Evolutionary conservation across 2,797 vertebrate genomes (phyloP).

Genomic region (Sebastes steindachneri): DNA sequence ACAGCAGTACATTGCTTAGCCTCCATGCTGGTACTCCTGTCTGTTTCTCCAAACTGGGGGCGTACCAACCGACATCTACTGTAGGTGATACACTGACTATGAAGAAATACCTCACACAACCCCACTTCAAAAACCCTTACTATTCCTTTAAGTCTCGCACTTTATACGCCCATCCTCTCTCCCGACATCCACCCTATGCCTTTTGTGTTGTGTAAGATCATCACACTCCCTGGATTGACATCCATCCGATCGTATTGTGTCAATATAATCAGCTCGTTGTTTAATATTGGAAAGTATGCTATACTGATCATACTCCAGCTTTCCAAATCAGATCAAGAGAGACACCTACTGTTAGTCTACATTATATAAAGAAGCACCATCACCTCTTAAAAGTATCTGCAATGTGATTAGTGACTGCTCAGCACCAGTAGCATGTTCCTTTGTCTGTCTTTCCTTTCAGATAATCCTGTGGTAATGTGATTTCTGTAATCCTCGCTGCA

Average conservation of each 20-base stretch:
- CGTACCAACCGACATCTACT: neutral
- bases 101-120: neutral
- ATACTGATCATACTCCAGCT: neutral
- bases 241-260: too few species aligned
- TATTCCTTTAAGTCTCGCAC: neutral
- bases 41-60: neutral
- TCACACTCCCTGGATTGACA: neutral
- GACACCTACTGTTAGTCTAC: neutral
- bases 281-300: neutral
- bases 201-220: too few species aligned
- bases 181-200: too few species aligned
- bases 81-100: neutral
- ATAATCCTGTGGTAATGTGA: slow-evolving; percentile 36
- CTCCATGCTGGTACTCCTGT: neutral
- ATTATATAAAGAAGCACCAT: neutral
- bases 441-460: slow-evolving; percentile 12
- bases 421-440: neutral
- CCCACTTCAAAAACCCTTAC: neutral
- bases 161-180: neutral
- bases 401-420: neutral
- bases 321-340: neutral
- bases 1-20: too few species aligned
- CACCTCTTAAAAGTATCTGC: neutral
- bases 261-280: neutral
- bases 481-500: slow-evolving; percentile 32